Evolutionary conservation across 92 coral and sea anemone species (phyloP).

Genomic region (Phenganax subtilis): DNA sequence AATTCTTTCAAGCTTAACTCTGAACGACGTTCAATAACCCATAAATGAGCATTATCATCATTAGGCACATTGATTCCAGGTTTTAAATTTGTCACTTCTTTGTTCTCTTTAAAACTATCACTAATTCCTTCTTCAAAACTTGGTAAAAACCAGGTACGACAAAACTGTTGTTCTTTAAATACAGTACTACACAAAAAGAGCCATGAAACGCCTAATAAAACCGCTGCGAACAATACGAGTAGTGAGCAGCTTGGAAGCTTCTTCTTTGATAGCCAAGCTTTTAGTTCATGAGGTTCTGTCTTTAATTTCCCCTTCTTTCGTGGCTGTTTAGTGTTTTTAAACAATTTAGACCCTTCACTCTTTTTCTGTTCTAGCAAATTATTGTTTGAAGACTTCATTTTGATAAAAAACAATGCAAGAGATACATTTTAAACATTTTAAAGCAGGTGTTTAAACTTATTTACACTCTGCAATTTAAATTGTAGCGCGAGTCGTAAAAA

Average conservation of each 20-base stretch:
- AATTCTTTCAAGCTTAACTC: constrained; percentile 70
- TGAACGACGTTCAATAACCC: constrained; percentile 58
- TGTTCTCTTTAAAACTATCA: background rate
- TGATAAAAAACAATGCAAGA: background rate
- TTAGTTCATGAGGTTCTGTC: background rate
- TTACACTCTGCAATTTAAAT: background rate
- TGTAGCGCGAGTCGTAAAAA: background rate
- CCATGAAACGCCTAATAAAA: background rate
- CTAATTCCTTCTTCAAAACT: background rate
- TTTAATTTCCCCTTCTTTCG: background rate
- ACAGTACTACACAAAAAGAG: background rate
- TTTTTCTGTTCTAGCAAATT: background rate
- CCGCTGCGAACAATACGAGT: background rate
- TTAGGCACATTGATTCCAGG: background rate
- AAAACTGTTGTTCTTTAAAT: background rate
- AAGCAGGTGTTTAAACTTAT: background rate
- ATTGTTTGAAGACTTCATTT: background rate
- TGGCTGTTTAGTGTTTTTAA: background rate
- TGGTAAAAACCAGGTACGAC: background rate
- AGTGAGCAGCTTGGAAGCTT: background rate
- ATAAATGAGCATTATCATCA: background rate
- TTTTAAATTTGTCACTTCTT: background rate
- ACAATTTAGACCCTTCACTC: background rate
- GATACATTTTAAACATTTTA: background rate
- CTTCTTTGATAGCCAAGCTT: background rate